These are phyloP conservation scores for Anser brachyrhynchus DNA, from an alignment of 2,113 vertebrate genomes.

Conservation along the genomic window DNA sequence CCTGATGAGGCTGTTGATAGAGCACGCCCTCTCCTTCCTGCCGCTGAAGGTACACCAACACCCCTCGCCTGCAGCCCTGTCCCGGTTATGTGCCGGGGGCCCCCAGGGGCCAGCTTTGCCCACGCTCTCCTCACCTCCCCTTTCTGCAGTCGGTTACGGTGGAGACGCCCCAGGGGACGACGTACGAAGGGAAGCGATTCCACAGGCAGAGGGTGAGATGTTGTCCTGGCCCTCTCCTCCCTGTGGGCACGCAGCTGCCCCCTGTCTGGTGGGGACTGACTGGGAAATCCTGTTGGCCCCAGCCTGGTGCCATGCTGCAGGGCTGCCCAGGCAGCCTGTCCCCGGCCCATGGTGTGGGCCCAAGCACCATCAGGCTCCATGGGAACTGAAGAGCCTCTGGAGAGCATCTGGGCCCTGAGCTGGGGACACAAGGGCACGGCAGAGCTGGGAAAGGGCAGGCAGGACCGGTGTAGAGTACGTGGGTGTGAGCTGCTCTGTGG, in stretches of 20 bases:
- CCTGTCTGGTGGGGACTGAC: accelerated
- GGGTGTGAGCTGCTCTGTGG: not conserved
- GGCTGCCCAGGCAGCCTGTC: not conserved
- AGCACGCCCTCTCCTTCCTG: constrained; percentile 90
- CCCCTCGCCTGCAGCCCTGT: accelerated
- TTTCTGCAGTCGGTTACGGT: constrained; percentile 81
- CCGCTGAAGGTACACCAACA: constrained; percentile 80
- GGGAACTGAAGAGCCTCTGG: not conserved
- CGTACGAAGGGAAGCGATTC: constrained; percentile 86
- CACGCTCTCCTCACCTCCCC: not conserved
- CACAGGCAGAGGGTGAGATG: constrained; percentile 83
- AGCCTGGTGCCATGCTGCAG: too few relatives aligned
- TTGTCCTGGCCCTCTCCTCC: accelerated
- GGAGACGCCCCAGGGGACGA: constrained; percentile 87
- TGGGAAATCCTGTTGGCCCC: not conserved
- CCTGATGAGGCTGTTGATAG: constrained; percentile 90
- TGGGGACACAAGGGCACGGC: too few relatives aligned
- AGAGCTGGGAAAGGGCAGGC: not conserved
- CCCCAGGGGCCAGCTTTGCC: accelerated
- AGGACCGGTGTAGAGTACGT: not conserved
- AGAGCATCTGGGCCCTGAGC: not conserved
- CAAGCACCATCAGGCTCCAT: not conserved
- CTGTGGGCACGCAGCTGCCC: accelerated
- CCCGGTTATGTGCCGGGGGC: accelerated
- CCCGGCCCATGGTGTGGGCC: not conserved